Base-by-base conservation (phyloP, 2,797 vertebrate genomes). In the Lates japonicus region DNA sequence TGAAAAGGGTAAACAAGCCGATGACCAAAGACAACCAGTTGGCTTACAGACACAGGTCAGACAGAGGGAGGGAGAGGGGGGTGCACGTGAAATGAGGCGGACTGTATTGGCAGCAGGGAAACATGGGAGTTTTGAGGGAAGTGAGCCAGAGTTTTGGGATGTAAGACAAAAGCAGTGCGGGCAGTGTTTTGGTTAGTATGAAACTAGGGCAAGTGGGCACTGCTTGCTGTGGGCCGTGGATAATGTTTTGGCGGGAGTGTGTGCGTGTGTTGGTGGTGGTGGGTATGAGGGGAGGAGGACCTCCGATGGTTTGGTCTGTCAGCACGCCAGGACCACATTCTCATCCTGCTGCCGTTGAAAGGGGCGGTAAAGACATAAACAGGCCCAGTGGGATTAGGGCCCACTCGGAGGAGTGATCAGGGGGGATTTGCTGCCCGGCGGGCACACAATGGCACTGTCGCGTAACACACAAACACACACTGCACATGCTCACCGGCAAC, bases 381-480 rank as follows among this genome's bases (percentile, higher is more conserved):
- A 93, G 80, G 80, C 79, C 84, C 78, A 84, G 89, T 85, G 86
- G 93, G 95, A 95, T 95, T 95, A 96, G 83, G 83, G 78, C 74
- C 89, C 92, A 91, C 90, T 92, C 89, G 61, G 90, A 92, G 86
- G 82, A 93, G 90, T 94, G 93, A 95, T 94, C 93, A 93, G 80
- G 74, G 94, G 94, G 95, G 94, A 95, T 96, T 96, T 95, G 89
- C 87, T 86, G 85, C 88, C 90, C 80, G 73, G 74, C 80, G 82
- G 89, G 90, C 77, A 89, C 88, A 95, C 93, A 95, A 94, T 95
- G 90, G 93, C 84, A 81, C 74, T 76, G 93, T 83, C 82, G 61
- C 61, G 68, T 87, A 84, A 90, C 84, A 90, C 88, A 80, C 84
- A 89, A 87, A 93, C 76, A 83, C 88, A 85, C 87, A 87, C 80